Conservation (phyloP, 2,797 vertebrate genomes). For the Propithecus deckenii region DNA sequence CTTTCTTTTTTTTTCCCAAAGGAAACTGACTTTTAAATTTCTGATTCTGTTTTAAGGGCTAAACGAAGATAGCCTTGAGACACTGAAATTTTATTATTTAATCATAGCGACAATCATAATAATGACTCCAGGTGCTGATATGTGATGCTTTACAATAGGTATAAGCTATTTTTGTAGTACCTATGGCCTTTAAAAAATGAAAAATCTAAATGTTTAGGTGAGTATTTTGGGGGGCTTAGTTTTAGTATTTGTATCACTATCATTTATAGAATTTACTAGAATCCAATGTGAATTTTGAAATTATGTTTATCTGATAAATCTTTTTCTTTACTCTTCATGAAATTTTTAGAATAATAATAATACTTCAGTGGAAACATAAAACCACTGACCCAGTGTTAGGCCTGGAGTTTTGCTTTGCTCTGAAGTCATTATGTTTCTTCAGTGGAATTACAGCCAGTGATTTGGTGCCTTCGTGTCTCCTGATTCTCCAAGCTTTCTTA, state of each 20-base stretch:
- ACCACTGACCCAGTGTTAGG: not conserved
- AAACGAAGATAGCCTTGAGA: constrained; percentile 58
- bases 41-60: constrained; percentile 54
- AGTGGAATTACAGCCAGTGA: not conserved
- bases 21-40: constrained; percentile 15
- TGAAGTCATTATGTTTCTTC: not conserved
- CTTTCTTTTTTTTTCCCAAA: constrained; percentile 13
- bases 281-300: constrained; percentile 55
- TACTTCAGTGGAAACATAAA: not conserved
- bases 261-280: constrained; percentile 49
- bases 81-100: not conserved
- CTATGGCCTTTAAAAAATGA: not conserved
- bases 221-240: not conserved
- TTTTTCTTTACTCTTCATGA: not conserved
- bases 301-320: not conserved
- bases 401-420: not conserved
- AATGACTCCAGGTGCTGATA: not conserved
- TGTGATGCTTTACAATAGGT: constrained; percentile 36
- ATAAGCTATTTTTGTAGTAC: constrained; percentile 55
- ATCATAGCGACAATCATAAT: not conserved
- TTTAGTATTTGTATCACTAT: constrained; percentile 20
- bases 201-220: not conserved
- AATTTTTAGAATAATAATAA: not conserved
- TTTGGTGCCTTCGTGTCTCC: not conserved
- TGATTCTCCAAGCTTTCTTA: not conserved